Percentiles rank a stretch among this genome's conserved stretches.
phyloP scores from a whole-genome alignment of 2,797 vertebrate species.

The Falco cherrug region DNA sequence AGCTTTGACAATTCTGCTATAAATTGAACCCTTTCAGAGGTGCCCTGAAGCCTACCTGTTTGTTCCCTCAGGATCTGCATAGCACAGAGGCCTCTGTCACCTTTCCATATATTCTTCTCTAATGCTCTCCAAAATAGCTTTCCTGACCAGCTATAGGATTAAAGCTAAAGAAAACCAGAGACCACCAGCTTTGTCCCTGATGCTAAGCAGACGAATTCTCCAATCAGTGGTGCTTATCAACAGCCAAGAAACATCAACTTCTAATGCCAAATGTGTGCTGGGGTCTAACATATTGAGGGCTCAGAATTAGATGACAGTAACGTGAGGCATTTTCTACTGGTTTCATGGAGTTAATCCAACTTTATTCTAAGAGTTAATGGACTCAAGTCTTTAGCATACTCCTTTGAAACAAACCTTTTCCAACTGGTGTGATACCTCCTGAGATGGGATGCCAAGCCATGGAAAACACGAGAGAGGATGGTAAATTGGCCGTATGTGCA shows the following conservation, averaged over 20 bases:
- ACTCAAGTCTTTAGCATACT: background rate
- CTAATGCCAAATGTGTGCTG: background rate
- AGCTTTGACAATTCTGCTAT: background rate
- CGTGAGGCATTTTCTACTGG: background rate
- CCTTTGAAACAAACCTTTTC: background rate
- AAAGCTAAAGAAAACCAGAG: constrained; percentile 50
- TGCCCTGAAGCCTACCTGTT: background rate
- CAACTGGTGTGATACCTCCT: background rate
- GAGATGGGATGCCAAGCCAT: background rate
- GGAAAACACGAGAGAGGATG: background rate
- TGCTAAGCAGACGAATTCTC: constrained; percentile 21
- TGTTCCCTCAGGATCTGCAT: background rate
- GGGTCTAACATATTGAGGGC: background rate
- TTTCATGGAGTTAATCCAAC: background rate
- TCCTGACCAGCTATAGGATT: constrained; percentile 4
- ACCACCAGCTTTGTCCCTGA: background rate
- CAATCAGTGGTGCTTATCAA: background rate
- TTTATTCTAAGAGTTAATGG: background rate
- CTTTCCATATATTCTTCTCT: background rate
- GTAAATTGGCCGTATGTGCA: background rate
- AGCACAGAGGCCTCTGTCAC: background rate
- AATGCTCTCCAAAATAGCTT: background rate
- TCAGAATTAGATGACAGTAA: background rate
- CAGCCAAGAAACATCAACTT: background rate
- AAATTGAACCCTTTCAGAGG: background rate